A percentile compares a stretch with the other conserved stretches of the same genome.
Evolutionary conservation across 1,140 invertebrate species (phyloP).

Genomic region (Drosophila tani): DNA sequence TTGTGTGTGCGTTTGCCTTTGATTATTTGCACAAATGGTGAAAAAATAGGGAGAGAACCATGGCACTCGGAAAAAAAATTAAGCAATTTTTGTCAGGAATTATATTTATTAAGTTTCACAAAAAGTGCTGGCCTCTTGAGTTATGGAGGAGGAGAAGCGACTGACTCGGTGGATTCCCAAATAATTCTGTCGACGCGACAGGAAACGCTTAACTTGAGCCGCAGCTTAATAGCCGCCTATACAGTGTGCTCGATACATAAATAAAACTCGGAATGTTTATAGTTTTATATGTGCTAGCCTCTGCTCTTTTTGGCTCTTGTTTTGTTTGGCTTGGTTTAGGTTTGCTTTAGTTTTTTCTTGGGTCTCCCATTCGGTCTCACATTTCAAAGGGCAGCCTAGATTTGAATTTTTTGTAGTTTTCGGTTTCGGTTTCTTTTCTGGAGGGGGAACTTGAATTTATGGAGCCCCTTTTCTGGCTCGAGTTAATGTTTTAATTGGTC

Average conservation of each 20-base stretch:
- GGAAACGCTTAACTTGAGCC: conserved; percentile 51
- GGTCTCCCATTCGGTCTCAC: conserved; percentile 11
- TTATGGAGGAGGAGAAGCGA: neutral
- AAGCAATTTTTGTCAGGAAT: conserved; percentile 8
- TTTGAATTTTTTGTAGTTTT: conserved; percentile 16
- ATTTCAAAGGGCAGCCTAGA: conserved; percentile 45
- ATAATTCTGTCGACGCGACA: conserved; percentile 37
- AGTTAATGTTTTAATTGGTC: conserved; percentile 70
- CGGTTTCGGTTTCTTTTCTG: conserved; percentile 13
- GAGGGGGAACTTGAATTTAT: conserved; percentile 10
- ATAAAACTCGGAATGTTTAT: conserved; percentile 55
- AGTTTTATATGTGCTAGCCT: conserved; percentile 54
- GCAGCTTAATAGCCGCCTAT: conserved; percentile 44
- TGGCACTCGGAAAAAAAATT: neutral
- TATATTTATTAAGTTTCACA: conserved; percentile 23
- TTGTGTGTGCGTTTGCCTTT: conserved; percentile 40
- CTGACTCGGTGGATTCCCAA: conserved; percentile 12
- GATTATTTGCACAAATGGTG: conserved; percentile 66
- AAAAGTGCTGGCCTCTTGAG: conserved; percentile 7
- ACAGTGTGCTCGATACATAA: conserved; percentile 54
- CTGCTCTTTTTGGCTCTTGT: conserved; percentile 27
- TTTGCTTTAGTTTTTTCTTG: conserved; percentile 15
- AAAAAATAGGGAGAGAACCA: conserved; percentile 21
- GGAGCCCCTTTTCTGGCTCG: conserved; percentile 21
- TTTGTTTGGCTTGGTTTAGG: conserved; percentile 22